Evolutionary conservation across 1,140 invertebrate species (phyloP).

Genomic region (Apis dorsata): DNA sequence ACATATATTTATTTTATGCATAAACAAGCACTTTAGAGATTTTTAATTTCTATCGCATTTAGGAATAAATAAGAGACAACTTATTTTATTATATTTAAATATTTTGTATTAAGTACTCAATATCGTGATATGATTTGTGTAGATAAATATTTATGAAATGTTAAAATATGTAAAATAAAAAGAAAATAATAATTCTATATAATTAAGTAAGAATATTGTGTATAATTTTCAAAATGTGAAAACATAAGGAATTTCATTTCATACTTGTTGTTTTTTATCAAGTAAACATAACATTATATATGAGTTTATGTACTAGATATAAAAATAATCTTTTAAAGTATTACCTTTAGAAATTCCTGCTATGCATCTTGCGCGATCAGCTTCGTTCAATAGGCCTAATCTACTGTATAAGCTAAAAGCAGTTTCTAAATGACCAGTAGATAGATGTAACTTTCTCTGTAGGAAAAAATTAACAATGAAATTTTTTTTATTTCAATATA

Average conservation of each 20-base stretch:
- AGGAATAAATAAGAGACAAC: not conserved
- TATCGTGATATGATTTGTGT: not conserved
- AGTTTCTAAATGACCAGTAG: conserved; percentile 61
- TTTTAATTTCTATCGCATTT: not conserved
- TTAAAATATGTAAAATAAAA: conserved; percentile 13
- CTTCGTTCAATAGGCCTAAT: conserved; percentile 48
- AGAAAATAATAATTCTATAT: conserved; percentile 4
- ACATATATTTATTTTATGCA: not conserved
- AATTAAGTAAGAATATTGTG: not conserved
- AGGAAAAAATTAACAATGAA: not conserved
- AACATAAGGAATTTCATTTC: not conserved
- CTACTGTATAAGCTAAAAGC: conserved; percentile 59
- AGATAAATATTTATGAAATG: conserved; percentile 6
- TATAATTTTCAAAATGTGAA: not conserved
- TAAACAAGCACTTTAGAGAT: not conserved
- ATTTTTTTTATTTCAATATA: not conserved
- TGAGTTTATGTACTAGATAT: not conserved
- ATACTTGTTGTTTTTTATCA: not conserved
- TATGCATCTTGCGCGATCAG: conserved; percentile 64
- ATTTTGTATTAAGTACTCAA: not conserved
- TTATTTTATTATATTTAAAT: not conserved
- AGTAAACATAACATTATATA: not conserved
- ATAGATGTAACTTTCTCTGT: conserved; percentile 56
- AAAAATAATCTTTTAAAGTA: not conserved
- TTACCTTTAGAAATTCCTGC: conserved; percentile 69